Conservation (phyloP, 2,113 vertebrate species). For the Epinephelus lanceolatus region DNA sequence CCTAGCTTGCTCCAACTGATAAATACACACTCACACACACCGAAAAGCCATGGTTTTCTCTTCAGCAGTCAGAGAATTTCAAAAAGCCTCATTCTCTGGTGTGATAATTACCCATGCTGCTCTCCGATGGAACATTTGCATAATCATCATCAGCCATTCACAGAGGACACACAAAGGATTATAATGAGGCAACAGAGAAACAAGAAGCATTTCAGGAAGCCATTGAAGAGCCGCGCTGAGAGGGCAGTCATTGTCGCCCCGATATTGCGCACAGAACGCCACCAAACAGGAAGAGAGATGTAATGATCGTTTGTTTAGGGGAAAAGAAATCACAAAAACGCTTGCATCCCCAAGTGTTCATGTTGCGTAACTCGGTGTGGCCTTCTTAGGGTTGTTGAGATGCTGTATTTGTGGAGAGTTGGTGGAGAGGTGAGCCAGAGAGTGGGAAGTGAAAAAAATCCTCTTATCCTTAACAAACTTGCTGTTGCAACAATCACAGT, state of each 20-base stretch:
- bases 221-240: conserved; percentile 58
- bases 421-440: conserved; percentile 53
- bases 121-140: conserved; percentile 84
- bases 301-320: conserved; percentile 33
- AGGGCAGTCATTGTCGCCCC: conserved; percentile 55
- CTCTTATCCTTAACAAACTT: conserved; percentile 51
- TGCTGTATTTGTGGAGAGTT: conserved; percentile 38
- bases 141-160: conserved; percentile 87
- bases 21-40: conserved; percentile 37
- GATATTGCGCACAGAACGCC: conserved; percentile 28
- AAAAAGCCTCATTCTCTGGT: conserved; percentile 78
- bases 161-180: conserved; percentile 84
- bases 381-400: conserved; percentile 18
- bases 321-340: conserved; percentile 5
- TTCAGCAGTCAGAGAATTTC: conserved; percentile 75
- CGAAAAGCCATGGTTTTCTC: conserved; percentile 59
- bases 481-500: conserved; percentile 59
- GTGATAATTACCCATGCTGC: conserved; percentile 86
- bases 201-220: conserved; percentile 79
- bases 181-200: conserved; percentile 85
- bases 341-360: conserved; percentile 15
- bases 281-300: conserved; percentile 43
- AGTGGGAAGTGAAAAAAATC: conserved; percentile 46
- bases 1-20: conserved; percentile 21
- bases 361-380: conserved; percentile 26